Percentiles rank a stretch among this genome's conserved stretches.
Conservation (phyloP, 2,113 vertebrate species). For the Bucco capensis region DNA sequence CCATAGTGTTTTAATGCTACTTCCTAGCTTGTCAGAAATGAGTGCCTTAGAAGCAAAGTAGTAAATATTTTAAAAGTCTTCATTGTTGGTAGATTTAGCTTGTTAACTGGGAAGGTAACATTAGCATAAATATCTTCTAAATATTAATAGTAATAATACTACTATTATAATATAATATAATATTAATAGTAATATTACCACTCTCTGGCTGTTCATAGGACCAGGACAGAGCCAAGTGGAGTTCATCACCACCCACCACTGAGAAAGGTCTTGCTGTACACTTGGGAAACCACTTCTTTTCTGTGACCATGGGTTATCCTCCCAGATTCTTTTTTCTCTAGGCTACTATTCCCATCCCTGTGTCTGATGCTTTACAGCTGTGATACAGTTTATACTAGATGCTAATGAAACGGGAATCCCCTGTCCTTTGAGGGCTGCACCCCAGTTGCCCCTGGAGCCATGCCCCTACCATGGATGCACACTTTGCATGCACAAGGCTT, state of each 20-base stretch:
- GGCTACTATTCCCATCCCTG: too few species aligned
- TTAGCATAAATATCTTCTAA: slow-evolving; percentile 32
- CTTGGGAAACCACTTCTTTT: neutral
- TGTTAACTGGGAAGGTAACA: slow-evolving; percentile 46
- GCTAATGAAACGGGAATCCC: fast-evolving
- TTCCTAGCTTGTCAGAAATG: slow-evolving; percentile 55
- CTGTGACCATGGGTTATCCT: neutral
- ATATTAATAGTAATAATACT: too few species aligned
- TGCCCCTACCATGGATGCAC: fast-evolving
- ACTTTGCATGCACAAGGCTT: fast-evolving
- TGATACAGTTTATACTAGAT: neutral
- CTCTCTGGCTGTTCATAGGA: neutral
- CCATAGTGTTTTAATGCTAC: slow-evolving; percentile 24
- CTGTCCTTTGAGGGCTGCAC: neutral
- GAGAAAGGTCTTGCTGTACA: fast-evolving
- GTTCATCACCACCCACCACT: neutral
- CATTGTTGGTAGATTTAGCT: slow-evolving; percentile 24
- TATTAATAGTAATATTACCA: neutral
- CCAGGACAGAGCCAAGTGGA: neutral
- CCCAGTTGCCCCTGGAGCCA: fast-evolving
- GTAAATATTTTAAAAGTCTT: slow-evolving; percentile 56
- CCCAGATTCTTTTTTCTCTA: neutral
- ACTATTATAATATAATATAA: too few species aligned
- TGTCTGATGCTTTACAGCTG: neutral
- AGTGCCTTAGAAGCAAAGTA: slow-evolving; percentile 46